Evolutionary conservation across 2,113 vertebrate genomes (phyloP).

Genomic region (Toxotes jaculatrix): DNA sequence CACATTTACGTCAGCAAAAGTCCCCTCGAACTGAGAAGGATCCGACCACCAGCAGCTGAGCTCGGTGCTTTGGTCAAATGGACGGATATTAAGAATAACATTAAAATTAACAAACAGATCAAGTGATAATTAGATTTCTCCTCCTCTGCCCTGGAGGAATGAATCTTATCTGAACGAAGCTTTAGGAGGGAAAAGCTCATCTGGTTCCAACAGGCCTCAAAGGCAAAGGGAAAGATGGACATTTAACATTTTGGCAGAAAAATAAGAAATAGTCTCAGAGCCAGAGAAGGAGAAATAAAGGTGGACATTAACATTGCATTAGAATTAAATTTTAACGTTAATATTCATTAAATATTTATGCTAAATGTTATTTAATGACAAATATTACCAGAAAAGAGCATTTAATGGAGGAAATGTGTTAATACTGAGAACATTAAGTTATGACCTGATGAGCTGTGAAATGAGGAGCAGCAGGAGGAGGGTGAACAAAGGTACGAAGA

Average conservation of each 20-base stretch:
- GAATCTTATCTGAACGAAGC: constrained; percentile 6
- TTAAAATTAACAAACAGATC: constrained; percentile 64
- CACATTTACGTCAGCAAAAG: background rate
- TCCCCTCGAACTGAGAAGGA: background rate
- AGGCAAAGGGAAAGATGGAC: background rate
- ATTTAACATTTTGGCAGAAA: background rate
- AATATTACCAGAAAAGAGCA: background rate
- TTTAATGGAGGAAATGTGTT: constrained; percentile 5
- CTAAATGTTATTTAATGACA: constrained; percentile 12
- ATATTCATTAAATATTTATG: constrained; percentile 15
- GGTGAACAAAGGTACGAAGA: too few species aligned
- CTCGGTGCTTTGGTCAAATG: background rate
- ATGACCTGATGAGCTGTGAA: background rate
- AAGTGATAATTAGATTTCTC: constrained; percentile 34
- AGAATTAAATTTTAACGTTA: constrained; percentile 3
- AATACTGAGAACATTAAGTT: background rate
- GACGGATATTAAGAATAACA: constrained; percentile 2
- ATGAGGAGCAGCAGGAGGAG: background rate
- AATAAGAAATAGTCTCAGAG: background rate
- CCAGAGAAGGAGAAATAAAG: background rate
- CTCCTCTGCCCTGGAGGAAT: background rate
- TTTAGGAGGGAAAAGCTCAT: constrained; percentile 30
- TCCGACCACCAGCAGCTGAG: constrained; percentile 10
- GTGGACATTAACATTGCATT: background rate
- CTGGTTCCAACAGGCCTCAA: background rate